Evolutionary conservation across 2,113 vertebrate genomes (phyloP).

Genomic region (Phaetusa simplex): DNA sequence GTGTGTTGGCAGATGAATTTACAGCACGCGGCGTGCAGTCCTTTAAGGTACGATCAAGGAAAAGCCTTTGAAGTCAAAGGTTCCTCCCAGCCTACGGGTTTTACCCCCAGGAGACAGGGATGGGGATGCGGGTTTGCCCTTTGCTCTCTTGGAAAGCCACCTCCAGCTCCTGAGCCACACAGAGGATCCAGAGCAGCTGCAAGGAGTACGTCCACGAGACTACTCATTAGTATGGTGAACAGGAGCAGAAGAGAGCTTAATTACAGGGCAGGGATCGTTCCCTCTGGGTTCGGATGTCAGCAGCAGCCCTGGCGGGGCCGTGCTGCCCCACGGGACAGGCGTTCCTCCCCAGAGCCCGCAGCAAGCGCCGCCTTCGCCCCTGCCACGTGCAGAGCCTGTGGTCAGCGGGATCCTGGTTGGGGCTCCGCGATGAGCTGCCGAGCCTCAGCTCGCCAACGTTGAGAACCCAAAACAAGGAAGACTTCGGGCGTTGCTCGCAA

Average conservation of each 20-base stretch:
- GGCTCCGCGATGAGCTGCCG: neutral
- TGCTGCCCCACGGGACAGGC: neutral
- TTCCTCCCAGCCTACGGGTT: rapidly evolving
- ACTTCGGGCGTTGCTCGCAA: neutral
- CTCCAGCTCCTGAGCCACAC: neutral
- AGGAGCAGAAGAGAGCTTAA: neutral
- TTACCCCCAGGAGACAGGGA: neutral
- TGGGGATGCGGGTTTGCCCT: neutral
- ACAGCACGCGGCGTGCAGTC: neutral
- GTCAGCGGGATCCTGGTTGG: rapidly evolving
- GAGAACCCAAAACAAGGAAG: neutral
- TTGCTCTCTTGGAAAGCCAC: neutral
- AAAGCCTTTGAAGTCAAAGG: neutral
- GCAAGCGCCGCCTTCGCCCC: neutral
- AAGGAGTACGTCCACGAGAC: neutral
- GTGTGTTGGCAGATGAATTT: neutral
- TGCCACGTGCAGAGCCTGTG: neutral
- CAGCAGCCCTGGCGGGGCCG: rapidly evolving
- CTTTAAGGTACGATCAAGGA: neutral
- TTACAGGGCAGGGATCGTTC: neutral
- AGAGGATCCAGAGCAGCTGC: neutral
- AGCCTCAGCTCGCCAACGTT: neutral
- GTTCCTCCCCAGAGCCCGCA: rapidly evolving
- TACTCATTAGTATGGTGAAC: neutral
- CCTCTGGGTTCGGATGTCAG: neutral